A percentile compares a stretch with the other conserved stretches of the same genome.
Conservation (phyloP, 2,888 invertebrate species). For the Dione vanillae region DNA sequence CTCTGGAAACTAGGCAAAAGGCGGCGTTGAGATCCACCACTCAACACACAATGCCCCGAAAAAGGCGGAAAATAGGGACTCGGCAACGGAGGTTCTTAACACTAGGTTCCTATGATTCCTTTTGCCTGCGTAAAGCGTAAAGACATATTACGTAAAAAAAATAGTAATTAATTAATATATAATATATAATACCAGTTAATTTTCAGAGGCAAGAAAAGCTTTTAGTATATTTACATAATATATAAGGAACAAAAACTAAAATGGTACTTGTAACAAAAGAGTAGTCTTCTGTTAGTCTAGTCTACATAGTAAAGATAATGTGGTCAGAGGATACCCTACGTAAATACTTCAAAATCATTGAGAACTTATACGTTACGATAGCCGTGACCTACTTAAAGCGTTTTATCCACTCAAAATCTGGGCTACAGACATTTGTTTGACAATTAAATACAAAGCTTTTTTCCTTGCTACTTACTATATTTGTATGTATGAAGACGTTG, state of each 20-base stretch:
- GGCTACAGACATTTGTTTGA: conserved; percentile 37
- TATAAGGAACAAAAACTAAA: neutral
- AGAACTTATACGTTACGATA: conserved; percentile 35
- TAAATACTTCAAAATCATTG: conserved; percentile 23
- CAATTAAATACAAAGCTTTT: conserved; percentile 31
- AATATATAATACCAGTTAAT: too few relatives aligned
- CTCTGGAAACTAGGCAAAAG: too few relatives aligned
- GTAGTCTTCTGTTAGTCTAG: neutral
- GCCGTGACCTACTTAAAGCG: conserved; percentile 36
- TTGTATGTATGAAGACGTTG: neutral
- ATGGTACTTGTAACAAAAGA: neutral
- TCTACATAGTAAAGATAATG: neutral
- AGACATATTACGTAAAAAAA: too few relatives aligned
- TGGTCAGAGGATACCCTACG: neutral
- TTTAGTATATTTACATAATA: neutral
- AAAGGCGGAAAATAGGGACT: too few relatives aligned
- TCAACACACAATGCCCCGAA: too few relatives aligned
- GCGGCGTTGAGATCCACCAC: too few relatives aligned
- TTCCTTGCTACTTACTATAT: neutral
- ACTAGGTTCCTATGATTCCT: too few relatives aligned
- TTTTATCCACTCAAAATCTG: conserved; percentile 37
- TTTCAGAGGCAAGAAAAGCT: too few relatives aligned
- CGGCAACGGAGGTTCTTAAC: too few relatives aligned
- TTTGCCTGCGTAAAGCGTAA: too few relatives aligned
- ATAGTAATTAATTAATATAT: too few relatives aligned